Evolutionary conservation across 2,888 invertebrate genomes (phyloP), one percentile per base, ranked within the genome.

Genomic region (Drosophila kuntzei): DNA sequence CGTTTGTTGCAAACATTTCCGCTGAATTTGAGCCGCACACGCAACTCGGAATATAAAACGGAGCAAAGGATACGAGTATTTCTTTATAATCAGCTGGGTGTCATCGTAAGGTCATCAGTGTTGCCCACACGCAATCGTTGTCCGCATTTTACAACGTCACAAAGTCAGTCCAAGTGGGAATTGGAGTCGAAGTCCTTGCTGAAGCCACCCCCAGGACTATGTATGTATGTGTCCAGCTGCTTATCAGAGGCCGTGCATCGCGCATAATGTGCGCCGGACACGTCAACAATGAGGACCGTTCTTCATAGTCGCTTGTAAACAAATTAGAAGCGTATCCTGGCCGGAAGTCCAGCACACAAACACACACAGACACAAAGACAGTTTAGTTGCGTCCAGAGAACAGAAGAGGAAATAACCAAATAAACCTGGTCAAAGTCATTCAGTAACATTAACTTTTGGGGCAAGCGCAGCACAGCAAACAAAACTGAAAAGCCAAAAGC

Each of bases 91-190:
- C 87, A 83, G 77, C 70, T 83, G 83, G 75, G 84, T 90, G 90
- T 90, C 90, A 90, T 90, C 90, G 79, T 86, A 90, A 90, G 91
- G 90, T 90, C 91, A 91, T 90, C 90, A 79, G 79, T 89, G 76
- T 75, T 57, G 54, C 66, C 59, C 61, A 58, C 80, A 84, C 78
- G 78, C 80, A 78, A 71, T 62, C 67, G 41, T 27, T 39, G 68
- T 16, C 32, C 47, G 50, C 36, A 60, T 57, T 57, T 54, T 29
- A 57, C 61, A 36, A 66, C 65, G 79, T 68, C 76, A 59, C 51
- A 63, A 71, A 79, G 70, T 74, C 74, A 75, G 62, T 72, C 25
- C 46, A 37, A 39, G 29, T 41, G 53, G 53, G 32, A 55, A 55
- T 55, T 22, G 34, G 22, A 34, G 22, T 39, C 25, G 43, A 9